Percentiles rank a stretch among this genome's conserved stretches.
Evolutionary conservation across 2,888 invertebrate genomes (phyloP).

Genomic region (Pegoplata infirma): DNA sequence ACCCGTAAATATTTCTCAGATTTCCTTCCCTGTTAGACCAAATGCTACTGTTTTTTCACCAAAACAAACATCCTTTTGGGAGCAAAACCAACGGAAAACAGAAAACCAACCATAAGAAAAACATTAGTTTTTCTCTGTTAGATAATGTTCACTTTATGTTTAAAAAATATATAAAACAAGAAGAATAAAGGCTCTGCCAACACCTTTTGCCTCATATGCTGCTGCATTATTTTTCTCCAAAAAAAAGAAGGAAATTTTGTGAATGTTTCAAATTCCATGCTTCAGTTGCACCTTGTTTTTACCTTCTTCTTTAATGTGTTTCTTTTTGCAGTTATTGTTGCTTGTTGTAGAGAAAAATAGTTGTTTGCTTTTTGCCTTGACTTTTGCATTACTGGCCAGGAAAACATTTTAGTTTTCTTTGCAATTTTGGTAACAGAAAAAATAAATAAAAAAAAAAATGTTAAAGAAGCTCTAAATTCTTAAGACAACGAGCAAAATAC

Average conservation of each 20-base stretch:
- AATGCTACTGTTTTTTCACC: too few relatives aligned
- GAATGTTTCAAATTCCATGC: conserved; percentile 34
- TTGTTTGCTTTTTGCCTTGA: conserved; percentile 39
- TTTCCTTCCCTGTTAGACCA: too few relatives aligned
- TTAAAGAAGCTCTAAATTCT: conserved; percentile 58
- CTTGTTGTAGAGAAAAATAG: conserved; percentile 5
- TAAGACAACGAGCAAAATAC: conserved; percentile 65
- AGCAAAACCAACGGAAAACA: conserved; percentile 11
- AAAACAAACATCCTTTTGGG: neutral
- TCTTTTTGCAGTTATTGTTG: conserved; percentile 61
- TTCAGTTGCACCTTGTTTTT: conserved; percentile 28
- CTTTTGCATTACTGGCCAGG: conserved; percentile 64
- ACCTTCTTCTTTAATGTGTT: conserved; percentile 40
- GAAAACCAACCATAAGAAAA: neutral
- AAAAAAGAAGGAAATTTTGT: conserved; percentile 1
- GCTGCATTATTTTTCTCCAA: too few relatives aligned
- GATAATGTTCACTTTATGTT: conserved; percentile 9
- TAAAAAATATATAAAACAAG: neutral
- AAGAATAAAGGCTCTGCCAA: neutral
- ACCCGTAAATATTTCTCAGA: too few relatives aligned
- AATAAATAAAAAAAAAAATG: conserved; percentile 42
- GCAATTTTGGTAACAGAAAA: too few relatives aligned
- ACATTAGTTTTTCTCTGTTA: neutral
- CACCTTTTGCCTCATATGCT: neutral
- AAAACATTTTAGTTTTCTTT: conserved; percentile 47